Evolutionary conservation across 2,888 invertebrate genomes (phyloP), one percentile per base, ranked within the genome.

Genomic region (Cataglyphis altisquamis): DNA sequence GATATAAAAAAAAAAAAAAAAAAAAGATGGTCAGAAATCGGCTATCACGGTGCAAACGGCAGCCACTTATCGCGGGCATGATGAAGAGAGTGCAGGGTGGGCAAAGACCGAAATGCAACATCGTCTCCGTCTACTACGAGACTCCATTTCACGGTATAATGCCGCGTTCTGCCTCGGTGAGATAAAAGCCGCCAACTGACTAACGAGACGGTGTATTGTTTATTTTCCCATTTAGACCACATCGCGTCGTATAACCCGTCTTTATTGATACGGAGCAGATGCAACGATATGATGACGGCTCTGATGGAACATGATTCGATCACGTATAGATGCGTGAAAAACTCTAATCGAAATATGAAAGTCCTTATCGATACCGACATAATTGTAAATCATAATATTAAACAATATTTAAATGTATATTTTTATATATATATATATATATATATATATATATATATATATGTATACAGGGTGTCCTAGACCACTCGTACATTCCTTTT

Each of bases 141-240:
- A 92, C 91, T 92, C 92, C 92, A 93, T 94, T 94, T 94, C 94
- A 94, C 93, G 94, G 91, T 93, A 90, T 93, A 92, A 93, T 90
- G 87, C 85, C 88, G 88, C 91, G 88, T 90, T 78, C 78, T 91
- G 91, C 90, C 91, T 85, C 88, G 88, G 86, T 82, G 83, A 88
- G 90, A 92, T 92, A 90, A 92, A 92, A 91, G 89, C 89, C 81
- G 83, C 86, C 86, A 84, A 85, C 90, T 86, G 86, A 86, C 90
- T 94, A 94, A 94, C 92, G 92, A 94, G 94, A 90, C 90, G 86
- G 83, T 52, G 48, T 88, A 91, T 93, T 93, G 93, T 94, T 94
- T 93, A 92, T 94, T 94, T 94, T 93, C 88, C 86, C 91, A 88
- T 91, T 92, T 91, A 89, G 90, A 89, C 82, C 85, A 52, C 48